phyloP scores from a whole-genome alignment of 2,888 invertebrate species.

The Zaprionus lineosus region DNA sequence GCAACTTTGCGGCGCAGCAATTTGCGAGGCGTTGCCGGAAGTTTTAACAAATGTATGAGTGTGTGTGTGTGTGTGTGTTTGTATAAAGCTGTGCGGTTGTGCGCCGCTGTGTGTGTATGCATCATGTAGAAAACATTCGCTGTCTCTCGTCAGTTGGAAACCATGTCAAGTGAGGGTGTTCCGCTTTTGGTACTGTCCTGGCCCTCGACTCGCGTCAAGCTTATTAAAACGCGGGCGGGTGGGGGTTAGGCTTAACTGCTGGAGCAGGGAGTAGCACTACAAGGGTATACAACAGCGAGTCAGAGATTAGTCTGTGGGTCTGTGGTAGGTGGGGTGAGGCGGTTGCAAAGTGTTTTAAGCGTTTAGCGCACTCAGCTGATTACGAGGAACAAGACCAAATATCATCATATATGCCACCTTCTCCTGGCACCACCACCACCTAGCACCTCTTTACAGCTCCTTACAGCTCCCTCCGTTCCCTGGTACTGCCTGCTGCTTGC shows the following conservation, averaged over 20 bases:
- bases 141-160: constrained; percentile 38
- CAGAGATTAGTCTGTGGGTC: too few relatives aligned
- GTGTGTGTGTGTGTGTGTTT: constrained; percentile 3
- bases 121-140: constrained; percentile 30
- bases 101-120: background rate
- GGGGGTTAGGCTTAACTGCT: background rate
- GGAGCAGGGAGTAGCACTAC: background rate
- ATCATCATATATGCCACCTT: too few relatives aligned
- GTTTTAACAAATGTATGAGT: constrained; percentile 11
- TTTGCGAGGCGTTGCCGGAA: constrained; percentile 42
- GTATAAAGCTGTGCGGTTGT: background rate
- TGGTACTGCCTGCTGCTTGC: too few relatives aligned
- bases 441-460: too few relatives aligned
- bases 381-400: constrained; percentile 14
- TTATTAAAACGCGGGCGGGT: constrained; percentile 50
- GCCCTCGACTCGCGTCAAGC: constrained; percentile 45
- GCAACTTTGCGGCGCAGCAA: constrained; percentile 10
- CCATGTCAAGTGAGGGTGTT: constrained; percentile 56
- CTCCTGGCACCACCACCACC: background rate
- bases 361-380: constrained; percentile 54
- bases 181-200: constrained; percentile 24
- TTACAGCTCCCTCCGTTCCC: too few relatives aligned
- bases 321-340: too few relatives aligned
- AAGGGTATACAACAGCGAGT: constrained; percentile 1
- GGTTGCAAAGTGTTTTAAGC: constrained; percentile 36